A percentile compares a stretch with the other conserved stretches of the same genome.
phyloP scores from a whole-genome alignment of 2,888 invertebrate genomes.

The Drosophila picticornis region DNA sequence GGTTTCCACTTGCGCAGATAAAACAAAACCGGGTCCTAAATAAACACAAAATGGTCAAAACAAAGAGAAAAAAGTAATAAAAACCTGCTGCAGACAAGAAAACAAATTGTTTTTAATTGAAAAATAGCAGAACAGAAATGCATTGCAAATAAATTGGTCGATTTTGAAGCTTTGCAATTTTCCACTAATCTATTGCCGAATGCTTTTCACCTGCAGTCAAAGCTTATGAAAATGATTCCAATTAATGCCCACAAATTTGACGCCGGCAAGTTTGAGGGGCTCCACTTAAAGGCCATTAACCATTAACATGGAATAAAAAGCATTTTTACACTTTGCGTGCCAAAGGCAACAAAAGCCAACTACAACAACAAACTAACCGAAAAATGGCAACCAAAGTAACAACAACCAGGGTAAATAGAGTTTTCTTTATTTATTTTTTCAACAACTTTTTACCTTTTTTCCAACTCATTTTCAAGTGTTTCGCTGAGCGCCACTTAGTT shows the following conservation, averaged over 20 bases:
- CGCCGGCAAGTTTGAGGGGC: not conserved
- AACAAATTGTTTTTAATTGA: slow-evolving; percentile 81
- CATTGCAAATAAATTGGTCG: not conserved
- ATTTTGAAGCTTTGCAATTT: not conserved
- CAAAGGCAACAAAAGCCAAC: slow-evolving; percentile 53
- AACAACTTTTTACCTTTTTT: slow-evolving; percentile 75
- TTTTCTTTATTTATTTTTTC: slow-evolving; percentile 74
- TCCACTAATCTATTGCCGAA: not conserved
- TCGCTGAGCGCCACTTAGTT: slow-evolving; percentile 69
- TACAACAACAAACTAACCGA: slow-evolving; percentile 49
- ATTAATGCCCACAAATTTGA: slow-evolving; percentile 68
- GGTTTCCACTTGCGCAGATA: slow-evolving; percentile 62
- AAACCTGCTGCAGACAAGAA: slow-evolving; percentile 67
- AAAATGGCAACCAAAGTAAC: slow-evolving; percentile 44
- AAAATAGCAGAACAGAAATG: slow-evolving; percentile 63
- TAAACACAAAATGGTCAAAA: slow-evolving; percentile 72
- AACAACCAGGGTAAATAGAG: slow-evolving; percentile 50
- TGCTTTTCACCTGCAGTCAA: not conserved
- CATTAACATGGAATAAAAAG: slow-evolving; percentile 64
- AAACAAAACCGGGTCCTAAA: slow-evolving; percentile 78
- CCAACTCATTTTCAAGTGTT: slow-evolving; percentile 74
- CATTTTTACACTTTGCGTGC: slow-evolving; percentile 67
- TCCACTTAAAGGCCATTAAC: slow-evolving; percentile 78
- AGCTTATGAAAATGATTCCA: slow-evolving; percentile 66
- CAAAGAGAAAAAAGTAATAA: slow-evolving; percentile 38